Conservation (phyloP, 2,888 invertebrate genomes). For the Phaonia tiefii region DNA sequence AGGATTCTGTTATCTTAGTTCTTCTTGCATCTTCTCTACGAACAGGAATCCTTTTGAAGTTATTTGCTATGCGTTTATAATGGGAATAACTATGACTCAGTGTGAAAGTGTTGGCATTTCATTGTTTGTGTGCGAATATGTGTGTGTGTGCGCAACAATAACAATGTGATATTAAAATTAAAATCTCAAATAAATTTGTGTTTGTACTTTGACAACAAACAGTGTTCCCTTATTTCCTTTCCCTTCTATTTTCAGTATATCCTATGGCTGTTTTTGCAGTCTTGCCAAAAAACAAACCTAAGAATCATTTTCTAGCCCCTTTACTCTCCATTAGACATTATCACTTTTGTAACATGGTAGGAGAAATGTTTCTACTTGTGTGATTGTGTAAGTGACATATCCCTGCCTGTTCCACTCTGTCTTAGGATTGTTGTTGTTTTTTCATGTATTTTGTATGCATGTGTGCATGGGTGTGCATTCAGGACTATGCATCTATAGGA, state of each 20-base stretch:
- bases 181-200: conserved; percentile 62
- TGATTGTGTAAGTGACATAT: too few species aligned
- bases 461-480: conserved; percentile 8
- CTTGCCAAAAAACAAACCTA: conserved; percentile 38
- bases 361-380: too few species aligned
- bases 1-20: conserved; percentile 3
- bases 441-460: background rate
- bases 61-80: too few species aligned
- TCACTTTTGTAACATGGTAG: too few species aligned
- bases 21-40: too few species aligned
- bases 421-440: background rate
- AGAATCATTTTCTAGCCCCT: conserved; percentile 28
- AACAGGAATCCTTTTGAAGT: too few species aligned
- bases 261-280: conserved; percentile 21
- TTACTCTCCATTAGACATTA: conserved; percentile 48
- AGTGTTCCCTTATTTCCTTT: conserved; percentile 9
- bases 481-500: background rate
- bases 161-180: conserved; percentile 63
- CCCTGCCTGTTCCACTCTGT: too few species aligned
- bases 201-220: conserved; percentile 54
- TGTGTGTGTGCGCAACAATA: conserved; percentile 45
- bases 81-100: too few species aligned
- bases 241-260: background rate
- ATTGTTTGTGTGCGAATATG: conserved; percentile 7
- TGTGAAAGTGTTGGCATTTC: too few species aligned